Base-by-base conservation (phyloP, 2,797 vertebrate species). In the Crypturellus tataupa region DNA sequence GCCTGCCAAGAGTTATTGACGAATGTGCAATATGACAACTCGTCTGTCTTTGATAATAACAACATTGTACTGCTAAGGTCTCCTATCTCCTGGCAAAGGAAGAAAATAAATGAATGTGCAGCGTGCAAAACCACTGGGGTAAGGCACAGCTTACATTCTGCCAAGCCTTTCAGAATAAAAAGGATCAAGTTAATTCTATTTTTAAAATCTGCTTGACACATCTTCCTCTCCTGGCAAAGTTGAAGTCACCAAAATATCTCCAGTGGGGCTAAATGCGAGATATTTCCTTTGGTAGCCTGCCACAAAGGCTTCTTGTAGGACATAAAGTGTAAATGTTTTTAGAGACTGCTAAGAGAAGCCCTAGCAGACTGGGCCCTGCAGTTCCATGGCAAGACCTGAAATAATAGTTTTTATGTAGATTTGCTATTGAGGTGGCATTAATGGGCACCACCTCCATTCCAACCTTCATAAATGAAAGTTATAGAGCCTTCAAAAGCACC, bases 381-480 rank as follows among this genome's bases (percentile, higher is more conserved):
- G 55, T 85, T 93, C 86, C 71, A 89, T 63, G 70, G 81, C 35
- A 93, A 87, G 80, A 94, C 67, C 55, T 86, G 92, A 97, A 95
- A 92, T 87, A 95, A 92, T 87, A 95, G 94, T 93, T 96, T 95
- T 95, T 90, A 87, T 96, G 89, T 90, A 96, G 95, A 95, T 92
- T 53, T 53, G 51, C 51, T 9, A 53, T 53, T 29, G 14, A 7
- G 51, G 51, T 53, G 51, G 51, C 5, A 73, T 35, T 88, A 92
- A 95, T 64, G 91, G 78, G 77, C 87, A 95, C 39, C 44, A 85
- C 35, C 69, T 93, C 80, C 89, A 63, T 73, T 81, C 47, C 77
- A 65, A 69, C 60, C 47, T 58, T 93, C 84, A 75, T 23, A 92
- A 89, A 87, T 69, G 86, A 87, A 93, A 92, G 21, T 25, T 59